Percentiles rank a stretch among this genome's conserved stretches.
Evolutionary conservation across 2,797 vertebrate genomes (phyloP).

Genomic region (Ctenopoma multispine): DNA sequence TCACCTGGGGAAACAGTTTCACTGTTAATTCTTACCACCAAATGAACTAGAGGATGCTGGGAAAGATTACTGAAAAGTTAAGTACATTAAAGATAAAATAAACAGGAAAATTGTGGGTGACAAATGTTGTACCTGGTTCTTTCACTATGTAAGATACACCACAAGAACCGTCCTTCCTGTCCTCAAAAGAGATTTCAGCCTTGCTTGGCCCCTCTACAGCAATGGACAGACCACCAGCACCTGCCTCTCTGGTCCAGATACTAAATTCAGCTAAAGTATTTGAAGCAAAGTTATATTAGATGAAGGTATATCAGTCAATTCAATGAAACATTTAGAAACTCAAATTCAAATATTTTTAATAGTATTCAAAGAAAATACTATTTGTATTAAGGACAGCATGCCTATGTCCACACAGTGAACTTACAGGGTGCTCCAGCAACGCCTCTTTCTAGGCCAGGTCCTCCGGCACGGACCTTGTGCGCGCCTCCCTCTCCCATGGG

Average conservation of each 20-base stretch:
- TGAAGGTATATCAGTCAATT: neutral
- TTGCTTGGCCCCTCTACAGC: slow-evolving; percentile 95
- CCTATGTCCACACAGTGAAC: slow-evolving; percentile 33
- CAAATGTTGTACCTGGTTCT: slow-evolving; percentile 86
- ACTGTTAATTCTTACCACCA: slow-evolving; percentile 53
- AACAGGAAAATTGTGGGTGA: neutral
- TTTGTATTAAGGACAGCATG: neutral
- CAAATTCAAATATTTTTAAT: slow-evolving; percentile 2
- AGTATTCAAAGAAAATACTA: neutral
- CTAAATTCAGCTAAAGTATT: slow-evolving; percentile 89
- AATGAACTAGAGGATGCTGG: slow-evolving; percentile 28
- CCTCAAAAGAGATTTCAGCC: slow-evolving; percentile 94
- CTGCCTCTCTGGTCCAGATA: slow-evolving; percentile 95
- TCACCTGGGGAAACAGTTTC: slow-evolving; percentile 84
- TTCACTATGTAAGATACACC: slow-evolving; percentile 93
- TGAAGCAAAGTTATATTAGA: slow-evolving; percentile 12
- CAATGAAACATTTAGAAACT: neutral
- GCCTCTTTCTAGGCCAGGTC: slow-evolving; percentile 91
- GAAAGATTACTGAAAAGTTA: slow-evolving; percentile 20
- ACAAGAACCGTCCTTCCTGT: slow-evolving; percentile 95
- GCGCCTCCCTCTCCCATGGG: slow-evolving; percentile 94
- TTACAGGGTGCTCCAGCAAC: slow-evolving; percentile 91
- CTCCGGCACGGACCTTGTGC: slow-evolving; percentile 94
- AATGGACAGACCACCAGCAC: slow-evolving; percentile 92
- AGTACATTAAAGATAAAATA: slow-evolving; percentile 12